Evolutionary conservation across 2,797 vertebrate genomes (phyloP).

Genomic region (Dendrocincla fuliginosa): DNA sequence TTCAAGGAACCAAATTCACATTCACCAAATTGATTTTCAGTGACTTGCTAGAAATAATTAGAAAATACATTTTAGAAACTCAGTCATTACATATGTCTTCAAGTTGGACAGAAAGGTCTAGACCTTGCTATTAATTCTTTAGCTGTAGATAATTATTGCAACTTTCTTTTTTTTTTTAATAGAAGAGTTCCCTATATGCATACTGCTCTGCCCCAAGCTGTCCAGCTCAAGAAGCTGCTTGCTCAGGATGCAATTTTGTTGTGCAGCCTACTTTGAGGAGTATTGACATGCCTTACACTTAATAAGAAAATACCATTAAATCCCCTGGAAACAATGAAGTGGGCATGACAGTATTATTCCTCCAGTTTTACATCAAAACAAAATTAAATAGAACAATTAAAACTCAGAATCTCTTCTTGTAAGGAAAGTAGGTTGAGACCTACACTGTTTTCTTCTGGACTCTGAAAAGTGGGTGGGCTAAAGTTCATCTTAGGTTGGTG

Average conservation of each 20-base stretch:
- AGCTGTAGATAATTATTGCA: neutral
- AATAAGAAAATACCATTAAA: neutral
- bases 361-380: neutral
- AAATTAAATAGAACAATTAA: neutral
- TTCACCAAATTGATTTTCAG: neutral
- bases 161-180: neutral
- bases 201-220: neutral
- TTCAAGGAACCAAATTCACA: constrained; percentile 18
- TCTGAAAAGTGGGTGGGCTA: neutral
- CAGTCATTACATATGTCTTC: neutral
- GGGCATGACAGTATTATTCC: neutral
- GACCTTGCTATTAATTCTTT: neutral
- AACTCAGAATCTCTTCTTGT: neutral
- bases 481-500: neutral
- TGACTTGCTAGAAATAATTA: constrained; percentile 9
- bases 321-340: neutral
- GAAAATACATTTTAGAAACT: neutral
- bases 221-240: neutral
- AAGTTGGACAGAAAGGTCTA: neutral
- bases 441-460: neutral
- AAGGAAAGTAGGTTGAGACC: neutral
- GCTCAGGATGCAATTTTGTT: neutral
- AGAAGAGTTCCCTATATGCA: neutral
- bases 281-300: neutral
- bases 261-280: neutral